Percentiles rank a stretch among this genome's conserved stretches.
Conservation (phyloP, 1,140 invertebrate species). For the Brachionus rotundiformis region DNA sequence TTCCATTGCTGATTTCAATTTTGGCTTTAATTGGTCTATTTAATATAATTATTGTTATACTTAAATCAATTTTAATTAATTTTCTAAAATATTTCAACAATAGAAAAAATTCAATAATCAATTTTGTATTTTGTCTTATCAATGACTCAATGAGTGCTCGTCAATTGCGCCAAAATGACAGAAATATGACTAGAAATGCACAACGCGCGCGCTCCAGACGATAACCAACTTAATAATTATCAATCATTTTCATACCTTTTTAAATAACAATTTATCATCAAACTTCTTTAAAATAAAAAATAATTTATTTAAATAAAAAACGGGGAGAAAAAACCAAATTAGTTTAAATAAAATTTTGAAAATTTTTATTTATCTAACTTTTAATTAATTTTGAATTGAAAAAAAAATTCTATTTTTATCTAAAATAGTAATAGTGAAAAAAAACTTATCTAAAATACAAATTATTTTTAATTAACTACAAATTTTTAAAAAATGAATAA, state of each 20-base stretch:
- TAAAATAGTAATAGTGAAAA: background rate
- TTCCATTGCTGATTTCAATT: slow-evolving; percentile 19
- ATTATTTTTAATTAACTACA: background rate
- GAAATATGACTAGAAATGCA: background rate
- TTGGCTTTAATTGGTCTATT: slow-evolving; percentile 21
- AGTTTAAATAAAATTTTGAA: too few relatives aligned
- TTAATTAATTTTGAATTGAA: background rate
- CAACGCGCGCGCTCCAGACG: background rate
- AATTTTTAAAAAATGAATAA: background rate
- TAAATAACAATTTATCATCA: background rate
- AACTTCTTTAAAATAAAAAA: too few relatives aligned
- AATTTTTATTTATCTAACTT: background rate
- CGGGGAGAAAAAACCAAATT: too few relatives aligned
- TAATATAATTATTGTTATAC: background rate
- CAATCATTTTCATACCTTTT: background rate
- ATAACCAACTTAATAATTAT: background rate
- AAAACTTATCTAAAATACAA: background rate
- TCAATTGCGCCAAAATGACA: background rate
- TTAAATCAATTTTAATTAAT: background rate
- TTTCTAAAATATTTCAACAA: background rate
- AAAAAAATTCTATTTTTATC: background rate
- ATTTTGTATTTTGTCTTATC: slow-evolving; percentile 27
- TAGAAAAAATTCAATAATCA: slow-evolving; percentile 21
- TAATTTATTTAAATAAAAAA: too few relatives aligned
- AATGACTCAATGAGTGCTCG: background rate